Percentiles rank a stretch among this genome's conserved stretches.
Evolutionary conservation across 1,140 invertebrate species (phyloP).

Genomic region (Zaprionus africanus): DNA sequence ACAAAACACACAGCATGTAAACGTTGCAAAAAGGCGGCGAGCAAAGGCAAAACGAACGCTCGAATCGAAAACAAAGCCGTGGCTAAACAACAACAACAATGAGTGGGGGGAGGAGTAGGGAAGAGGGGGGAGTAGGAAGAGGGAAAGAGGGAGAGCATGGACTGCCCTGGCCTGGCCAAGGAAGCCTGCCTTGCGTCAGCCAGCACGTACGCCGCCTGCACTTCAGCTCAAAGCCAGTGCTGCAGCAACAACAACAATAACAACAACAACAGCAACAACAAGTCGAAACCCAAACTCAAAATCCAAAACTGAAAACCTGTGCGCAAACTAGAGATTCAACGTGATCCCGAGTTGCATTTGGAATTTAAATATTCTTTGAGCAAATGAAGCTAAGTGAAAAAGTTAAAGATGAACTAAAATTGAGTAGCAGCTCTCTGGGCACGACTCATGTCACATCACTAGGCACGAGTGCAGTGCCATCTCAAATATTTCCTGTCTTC

Average conservation of each 20-base stretch:
- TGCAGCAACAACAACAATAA: neutral
- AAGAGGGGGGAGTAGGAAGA: slow-evolving; percentile 14
- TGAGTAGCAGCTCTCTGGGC: neutral
- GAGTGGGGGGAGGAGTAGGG: neutral
- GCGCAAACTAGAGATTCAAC: slow-evolving; percentile 13
- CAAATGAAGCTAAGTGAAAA: neutral
- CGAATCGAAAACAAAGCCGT: slow-evolving; percentile 74
- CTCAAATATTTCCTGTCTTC: neutral
- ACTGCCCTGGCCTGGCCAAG: neutral
- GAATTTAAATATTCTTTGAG: neutral
- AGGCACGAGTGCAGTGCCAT: neutral
- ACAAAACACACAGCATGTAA: slow-evolving; percentile 63
- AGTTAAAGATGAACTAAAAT: neutral
- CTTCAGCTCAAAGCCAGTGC: slow-evolving; percentile 31
- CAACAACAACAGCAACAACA: slow-evolving; percentile 6
- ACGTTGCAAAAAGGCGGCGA: slow-evolving; percentile 77
- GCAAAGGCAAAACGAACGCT: slow-evolving; percentile 63
- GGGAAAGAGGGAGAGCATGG: neutral
- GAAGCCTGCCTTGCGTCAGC: slow-evolving; percentile 10
- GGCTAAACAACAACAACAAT: slow-evolving; percentile 53
- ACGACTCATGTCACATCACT: neutral
- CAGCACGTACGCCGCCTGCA: slow-evolving; percentile 42
- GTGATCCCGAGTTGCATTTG: neutral
- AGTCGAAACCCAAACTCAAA: neutral
- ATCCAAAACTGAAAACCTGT: slow-evolving; percentile 27